A percentile compares a stretch with the other conserved stretches of the same genome.
Evolutionary conservation across 2,888 invertebrate species (phyloP).

Genomic region (Diadromus collaris): DNA sequence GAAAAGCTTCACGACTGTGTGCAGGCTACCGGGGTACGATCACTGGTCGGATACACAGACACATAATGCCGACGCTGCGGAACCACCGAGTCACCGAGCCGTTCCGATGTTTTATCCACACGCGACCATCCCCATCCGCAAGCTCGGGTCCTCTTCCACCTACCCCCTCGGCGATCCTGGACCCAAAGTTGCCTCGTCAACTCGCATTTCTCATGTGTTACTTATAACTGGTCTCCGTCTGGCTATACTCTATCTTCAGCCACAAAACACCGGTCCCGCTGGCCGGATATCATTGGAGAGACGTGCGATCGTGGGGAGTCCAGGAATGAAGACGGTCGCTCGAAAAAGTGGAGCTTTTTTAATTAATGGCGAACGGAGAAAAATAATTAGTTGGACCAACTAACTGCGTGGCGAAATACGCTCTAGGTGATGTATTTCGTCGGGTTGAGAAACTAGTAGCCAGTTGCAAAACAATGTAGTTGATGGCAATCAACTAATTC

Average conservation of each 20-base stretch:
- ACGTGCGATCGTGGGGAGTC: background rate
- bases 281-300: background rate
- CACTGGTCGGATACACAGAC: constrained; percentile 23
- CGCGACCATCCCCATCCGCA: constrained; percentile 15
- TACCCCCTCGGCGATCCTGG: constrained; percentile 12
- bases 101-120: constrained; percentile 53
- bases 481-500: background rate
- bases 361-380: background rate
- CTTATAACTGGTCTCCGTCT: constrained; percentile 3
- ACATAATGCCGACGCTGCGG: constrained; percentile 38
- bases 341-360: background rate
- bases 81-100: constrained; percentile 29
- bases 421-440: background rate
- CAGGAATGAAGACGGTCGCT: background rate
- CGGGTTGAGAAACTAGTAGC: no score
- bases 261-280: constrained; percentile 5
- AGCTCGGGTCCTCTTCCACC: background rate
- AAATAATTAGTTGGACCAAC: background rate
- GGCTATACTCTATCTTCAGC: constrained; percentile 7
- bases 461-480: background rate
- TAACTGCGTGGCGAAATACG: background rate
- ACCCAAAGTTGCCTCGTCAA: constrained; percentile 48
- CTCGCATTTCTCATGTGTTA: constrained; percentile 46
- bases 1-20: constrained; percentile 36
- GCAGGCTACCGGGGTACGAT: constrained; percentile 2